phyloP scores from a whole-genome alignment of 2,113 vertebrate species.

The Dromas ardeola region DNA sequence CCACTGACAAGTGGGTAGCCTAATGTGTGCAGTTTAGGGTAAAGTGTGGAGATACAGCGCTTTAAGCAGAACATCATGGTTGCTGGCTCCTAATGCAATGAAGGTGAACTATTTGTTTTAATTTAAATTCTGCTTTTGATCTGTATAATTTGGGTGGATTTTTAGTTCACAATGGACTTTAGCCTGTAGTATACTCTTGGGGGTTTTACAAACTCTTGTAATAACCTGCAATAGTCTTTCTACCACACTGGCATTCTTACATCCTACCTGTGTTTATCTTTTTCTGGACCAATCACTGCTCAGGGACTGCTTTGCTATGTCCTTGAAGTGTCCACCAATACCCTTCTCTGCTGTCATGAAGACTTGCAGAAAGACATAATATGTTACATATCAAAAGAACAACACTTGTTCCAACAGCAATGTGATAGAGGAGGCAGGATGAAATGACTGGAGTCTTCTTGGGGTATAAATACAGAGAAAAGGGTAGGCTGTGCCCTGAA shows the following conservation, averaged over 20 bases:
- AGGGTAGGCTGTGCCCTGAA: background rate
- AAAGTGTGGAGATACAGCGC: background rate
- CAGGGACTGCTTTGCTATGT: background rate
- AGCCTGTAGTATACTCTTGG: background rate
- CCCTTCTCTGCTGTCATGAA: background rate
- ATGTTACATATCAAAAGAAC: background rate
- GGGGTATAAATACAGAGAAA: background rate
- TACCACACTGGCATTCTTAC: background rate
- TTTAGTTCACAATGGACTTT: background rate
- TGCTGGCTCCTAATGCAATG: background rate
- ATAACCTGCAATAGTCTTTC: background rate
- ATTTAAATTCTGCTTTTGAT: background rate
- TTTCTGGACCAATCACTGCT: background rate
- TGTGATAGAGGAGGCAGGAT: background rate
- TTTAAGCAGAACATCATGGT: background rate
- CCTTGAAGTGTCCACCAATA: background rate
- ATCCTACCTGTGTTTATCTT: rapidly evolving
- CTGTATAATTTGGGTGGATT: background rate
- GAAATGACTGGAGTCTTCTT: background rate
- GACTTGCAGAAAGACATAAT: background rate
- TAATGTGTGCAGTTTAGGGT: background rate
- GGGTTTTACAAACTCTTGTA: background rate
- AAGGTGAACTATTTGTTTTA: background rate
- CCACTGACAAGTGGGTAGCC: background rate
- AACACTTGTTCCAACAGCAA: background rate